Evolutionary conservation across 2,797 vertebrate genomes (phyloP).

Genomic region (Podargus strigoides): DNA sequence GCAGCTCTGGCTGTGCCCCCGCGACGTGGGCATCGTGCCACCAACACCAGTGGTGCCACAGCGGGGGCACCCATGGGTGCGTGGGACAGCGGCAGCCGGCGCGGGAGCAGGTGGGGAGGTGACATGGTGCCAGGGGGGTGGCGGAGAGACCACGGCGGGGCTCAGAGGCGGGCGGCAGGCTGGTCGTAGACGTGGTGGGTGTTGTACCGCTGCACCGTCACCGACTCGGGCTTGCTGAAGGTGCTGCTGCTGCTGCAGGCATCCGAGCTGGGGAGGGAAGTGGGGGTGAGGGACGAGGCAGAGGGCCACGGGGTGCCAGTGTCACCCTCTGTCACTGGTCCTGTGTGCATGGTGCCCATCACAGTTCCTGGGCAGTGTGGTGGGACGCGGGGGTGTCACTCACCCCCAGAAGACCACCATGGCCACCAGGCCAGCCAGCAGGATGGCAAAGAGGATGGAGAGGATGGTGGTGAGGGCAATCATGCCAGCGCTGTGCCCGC

Average conservation of each 20-base stretch:
- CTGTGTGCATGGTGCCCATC: fast-evolving
- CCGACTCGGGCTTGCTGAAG: not conserved
- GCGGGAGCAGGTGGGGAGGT: not conserved
- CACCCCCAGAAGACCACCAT: slow-evolving; percentile 31
- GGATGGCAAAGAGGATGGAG: slow-evolving; percentile 34
- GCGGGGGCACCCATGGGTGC: not conserved
- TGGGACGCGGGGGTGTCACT: not conserved
- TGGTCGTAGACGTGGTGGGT: slow-evolving; percentile 69
- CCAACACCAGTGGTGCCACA: fast-evolving
- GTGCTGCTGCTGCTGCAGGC: not conserved
- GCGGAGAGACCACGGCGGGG: fast-evolving
- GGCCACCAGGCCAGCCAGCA: slow-evolving; percentile 26
- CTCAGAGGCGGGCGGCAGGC: not conserved
- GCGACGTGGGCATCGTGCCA: fast-evolving
- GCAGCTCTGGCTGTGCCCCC: not conserved
- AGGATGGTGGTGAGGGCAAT: slow-evolving; percentile 51
- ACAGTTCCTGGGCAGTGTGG: not conserved
- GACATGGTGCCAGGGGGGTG: not conserved
- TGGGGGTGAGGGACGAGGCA: not conserved
- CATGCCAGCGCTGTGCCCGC: not conserved
- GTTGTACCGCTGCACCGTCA: slow-evolving; percentile 57
- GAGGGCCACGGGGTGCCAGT: fast-evolving
- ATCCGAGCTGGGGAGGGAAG: slow-evolving; percentile 11
- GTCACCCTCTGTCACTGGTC: not conserved
- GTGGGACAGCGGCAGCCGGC: fast-evolving